Conservation (phyloP, 2,888 invertebrate genomes). For the Campaea margaritaria region DNA sequence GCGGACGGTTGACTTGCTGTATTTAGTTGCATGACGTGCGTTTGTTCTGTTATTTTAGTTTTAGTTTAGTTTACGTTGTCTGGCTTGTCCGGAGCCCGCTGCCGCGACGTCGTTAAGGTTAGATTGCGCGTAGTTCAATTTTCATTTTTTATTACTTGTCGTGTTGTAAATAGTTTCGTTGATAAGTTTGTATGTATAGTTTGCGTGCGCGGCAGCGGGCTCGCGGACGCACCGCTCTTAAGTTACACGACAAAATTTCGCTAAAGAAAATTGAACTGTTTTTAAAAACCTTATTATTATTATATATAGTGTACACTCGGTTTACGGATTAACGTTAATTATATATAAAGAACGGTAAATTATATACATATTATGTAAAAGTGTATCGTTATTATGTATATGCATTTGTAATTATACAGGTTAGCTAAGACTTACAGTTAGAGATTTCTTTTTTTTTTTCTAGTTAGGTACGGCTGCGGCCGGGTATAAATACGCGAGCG, state of each 20-base stretch:
- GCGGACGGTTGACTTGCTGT: background rate
- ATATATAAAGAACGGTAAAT: constrained; percentile 41
- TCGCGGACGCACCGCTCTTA: constrained; percentile 25
- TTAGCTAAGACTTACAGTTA: constrained; percentile 75
- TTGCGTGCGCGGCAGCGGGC: constrained; percentile 23
- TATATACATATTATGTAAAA: constrained; percentile 77
- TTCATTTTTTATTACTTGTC: constrained; percentile 33
- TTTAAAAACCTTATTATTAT: constrained; percentile 27
- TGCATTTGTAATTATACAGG: constrained; percentile 84
- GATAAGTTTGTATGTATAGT: constrained; percentile 36
- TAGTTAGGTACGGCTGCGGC: constrained; percentile 59
- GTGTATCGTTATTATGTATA: constrained; percentile 79
- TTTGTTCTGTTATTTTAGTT: constrained; percentile 23
- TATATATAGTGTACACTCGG: constrained; percentile 60
- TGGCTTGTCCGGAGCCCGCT: constrained; percentile 27
- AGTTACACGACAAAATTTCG: constrained; percentile 22
- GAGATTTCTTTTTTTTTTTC: constrained; percentile 69
- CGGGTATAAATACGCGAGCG: constrained; percentile 27
- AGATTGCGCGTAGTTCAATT: constrained; percentile 38
- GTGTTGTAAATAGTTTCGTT: constrained; percentile 38
- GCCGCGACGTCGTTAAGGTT: constrained; percentile 20
- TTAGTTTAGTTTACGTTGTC: constrained; percentile 28
- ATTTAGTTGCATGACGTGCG: background rate
- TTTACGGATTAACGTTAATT: constrained; percentile 37
- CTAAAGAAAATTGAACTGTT: constrained; percentile 39